These are phyloP conservation scores for Lutraria lutraria DNA, from an alignment of 2,888 invertebrate species.

Conservation along the genomic window DNA sequence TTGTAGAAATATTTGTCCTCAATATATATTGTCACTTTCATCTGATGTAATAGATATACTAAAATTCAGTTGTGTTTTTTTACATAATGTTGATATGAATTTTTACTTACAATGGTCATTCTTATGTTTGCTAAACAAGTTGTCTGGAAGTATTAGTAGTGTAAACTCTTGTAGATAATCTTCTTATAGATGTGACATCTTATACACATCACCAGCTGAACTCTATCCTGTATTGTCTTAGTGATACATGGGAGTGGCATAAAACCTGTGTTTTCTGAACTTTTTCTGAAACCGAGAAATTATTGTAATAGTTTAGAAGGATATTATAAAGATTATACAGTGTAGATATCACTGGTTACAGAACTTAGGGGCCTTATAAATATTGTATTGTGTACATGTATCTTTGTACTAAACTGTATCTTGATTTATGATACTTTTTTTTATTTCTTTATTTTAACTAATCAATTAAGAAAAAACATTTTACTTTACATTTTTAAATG, in stretches of 20 bases:
- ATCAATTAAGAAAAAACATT: too few species aligned
- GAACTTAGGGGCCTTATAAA: neutral
- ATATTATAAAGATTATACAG: neutral
- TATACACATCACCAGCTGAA: neutral
- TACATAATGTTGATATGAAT: neutral
- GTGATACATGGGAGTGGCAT: neutral
- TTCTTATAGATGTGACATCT: neutral
- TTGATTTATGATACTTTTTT: too few species aligned
- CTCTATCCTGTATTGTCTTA: neutral
- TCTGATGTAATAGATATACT: neutral
- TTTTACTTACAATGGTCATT: neutral
- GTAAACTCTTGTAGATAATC: neutral
- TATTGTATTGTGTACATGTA: neutral
- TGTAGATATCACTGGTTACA: neutral
- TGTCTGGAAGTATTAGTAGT: neutral
- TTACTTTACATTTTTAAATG: too few species aligned
- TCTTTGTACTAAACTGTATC: neutral
- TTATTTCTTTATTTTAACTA: too few species aligned
- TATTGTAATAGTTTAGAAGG: neutral
- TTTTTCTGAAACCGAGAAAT: neutral
- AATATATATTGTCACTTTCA: neutral
- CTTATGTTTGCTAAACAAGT: neutral
- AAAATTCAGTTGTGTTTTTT: neutral
- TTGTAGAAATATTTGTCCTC: neutral
- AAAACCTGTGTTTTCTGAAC: neutral